A percentile compares a stretch with the other conserved stretches of the same genome.
These are phyloP conservation scores for Odontesthes bonariensis DNA, from an alignment of 2,113 vertebrate species.

Conservation along the genomic window DNA sequence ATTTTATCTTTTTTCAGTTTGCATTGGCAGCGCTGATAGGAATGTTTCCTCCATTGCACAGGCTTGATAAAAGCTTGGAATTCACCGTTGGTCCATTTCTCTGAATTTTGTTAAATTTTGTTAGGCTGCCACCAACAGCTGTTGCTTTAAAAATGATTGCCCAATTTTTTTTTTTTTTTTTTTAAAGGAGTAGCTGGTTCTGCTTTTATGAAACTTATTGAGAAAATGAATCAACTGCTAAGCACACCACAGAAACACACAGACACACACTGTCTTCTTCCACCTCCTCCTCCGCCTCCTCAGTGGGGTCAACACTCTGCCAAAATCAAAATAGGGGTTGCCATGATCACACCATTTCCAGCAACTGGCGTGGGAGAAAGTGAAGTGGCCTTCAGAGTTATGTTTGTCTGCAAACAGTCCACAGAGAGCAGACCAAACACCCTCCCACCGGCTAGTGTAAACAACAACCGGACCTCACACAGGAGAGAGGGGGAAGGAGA, in stretches of 20 bases:
- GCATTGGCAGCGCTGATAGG: not conserved
- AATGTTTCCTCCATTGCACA: not conserved
- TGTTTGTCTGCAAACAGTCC: conserved; percentile 61
- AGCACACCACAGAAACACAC: not conserved
- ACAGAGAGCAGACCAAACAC: conserved; percentile 49
- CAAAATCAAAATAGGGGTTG: conserved; percentile 41
- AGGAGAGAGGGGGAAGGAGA: not conserved
- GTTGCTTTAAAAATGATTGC: not conserved
- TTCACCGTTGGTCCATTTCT: not conserved
- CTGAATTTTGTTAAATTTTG: too few relatives aligned
- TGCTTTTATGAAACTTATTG: too few relatives aligned
- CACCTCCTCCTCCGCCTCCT: not conserved
- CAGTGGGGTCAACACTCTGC: conserved; percentile 15
- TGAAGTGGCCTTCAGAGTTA: conserved; percentile 45
- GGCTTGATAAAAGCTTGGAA: not conserved
- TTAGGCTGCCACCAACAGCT: not conserved
- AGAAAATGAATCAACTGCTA: not conserved
- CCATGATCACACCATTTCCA: conserved; percentile 23
- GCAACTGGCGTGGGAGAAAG: conserved; percentile 49
- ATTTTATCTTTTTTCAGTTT: not conserved
- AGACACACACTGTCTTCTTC: not conserved
- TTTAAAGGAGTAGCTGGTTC: not conserved
- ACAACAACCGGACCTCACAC: conserved; percentile 45
- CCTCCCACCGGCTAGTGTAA: conserved; percentile 36
- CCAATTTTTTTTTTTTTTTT: not conserved